Conservation (phyloP, 1,140 invertebrate species). For the Drosophila trapezifrons region DNA sequence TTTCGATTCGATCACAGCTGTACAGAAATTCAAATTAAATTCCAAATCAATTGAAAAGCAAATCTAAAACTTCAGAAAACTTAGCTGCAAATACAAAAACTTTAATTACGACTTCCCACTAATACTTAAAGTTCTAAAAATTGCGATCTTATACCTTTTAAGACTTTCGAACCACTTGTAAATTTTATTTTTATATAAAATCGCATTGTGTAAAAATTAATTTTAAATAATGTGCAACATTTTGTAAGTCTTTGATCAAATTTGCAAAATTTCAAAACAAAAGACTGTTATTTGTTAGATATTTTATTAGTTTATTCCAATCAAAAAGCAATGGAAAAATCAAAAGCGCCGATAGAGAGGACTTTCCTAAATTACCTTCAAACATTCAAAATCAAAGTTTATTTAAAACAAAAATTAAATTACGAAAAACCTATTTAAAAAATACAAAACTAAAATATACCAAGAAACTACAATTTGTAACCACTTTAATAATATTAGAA, state of each 20-base stretch:
- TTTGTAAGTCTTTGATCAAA: not conserved
- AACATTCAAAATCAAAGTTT: not conserved
- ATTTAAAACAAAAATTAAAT: not conserved
- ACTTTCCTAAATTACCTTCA: not conserved
- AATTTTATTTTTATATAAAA: not conserved
- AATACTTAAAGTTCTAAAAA: not conserved
- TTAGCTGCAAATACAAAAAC: not conserved
- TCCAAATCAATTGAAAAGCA: not conserved
- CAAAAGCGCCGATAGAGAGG: not conserved
- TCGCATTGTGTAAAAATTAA: not conserved
- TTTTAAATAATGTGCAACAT: not conserved
- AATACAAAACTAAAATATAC: not conserved
- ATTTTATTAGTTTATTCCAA: not conserved
- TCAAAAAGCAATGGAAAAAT: not conserved
- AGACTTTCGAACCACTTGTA: not conserved
- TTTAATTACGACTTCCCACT: too few relatives aligned
- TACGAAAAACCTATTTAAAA: not conserved
- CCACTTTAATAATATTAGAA: not conserved
- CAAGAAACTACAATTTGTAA: not conserved
- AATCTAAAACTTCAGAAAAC: not conserved
- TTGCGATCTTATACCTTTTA: not conserved
- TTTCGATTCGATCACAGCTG: not conserved
- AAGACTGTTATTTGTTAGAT: conserved; percentile 7
- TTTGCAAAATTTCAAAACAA: not conserved
- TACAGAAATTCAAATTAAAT: not conserved